Conservation (phyloP, 92 coral and sea anemone genomes). For the Umimayanthus kanabou region DNA sequence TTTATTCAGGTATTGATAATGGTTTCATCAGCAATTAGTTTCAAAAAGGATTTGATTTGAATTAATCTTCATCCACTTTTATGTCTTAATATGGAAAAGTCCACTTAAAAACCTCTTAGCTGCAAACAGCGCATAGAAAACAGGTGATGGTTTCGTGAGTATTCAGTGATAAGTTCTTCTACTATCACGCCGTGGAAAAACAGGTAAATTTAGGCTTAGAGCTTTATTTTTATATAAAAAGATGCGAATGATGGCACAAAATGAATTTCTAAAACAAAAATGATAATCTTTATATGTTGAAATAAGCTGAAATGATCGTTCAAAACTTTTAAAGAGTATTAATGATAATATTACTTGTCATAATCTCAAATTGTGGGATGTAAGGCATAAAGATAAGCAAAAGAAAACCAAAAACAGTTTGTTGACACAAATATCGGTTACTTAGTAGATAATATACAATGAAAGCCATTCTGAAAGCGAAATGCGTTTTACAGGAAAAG, state of each 20-base stretch:
- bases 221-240: too few species aligned
- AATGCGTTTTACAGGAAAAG: not conserved
- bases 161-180: not conserved
- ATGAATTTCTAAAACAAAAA: not conserved
- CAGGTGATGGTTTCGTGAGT: not conserved
- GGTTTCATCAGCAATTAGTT: not conserved
- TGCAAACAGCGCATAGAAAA: not conserved
- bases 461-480: not conserved
- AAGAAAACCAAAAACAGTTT: too few species aligned
- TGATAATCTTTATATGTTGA: not conserved
- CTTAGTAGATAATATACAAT: too few species aligned
- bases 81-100: not conserved
- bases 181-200: not conserved
- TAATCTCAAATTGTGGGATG: not conserved
- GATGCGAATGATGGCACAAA: not conserved
- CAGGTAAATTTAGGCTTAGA: not conserved
- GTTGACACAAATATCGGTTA: not conserved
- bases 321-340: not conserved
- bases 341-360: not conserved
- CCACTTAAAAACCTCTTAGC: not conserved
- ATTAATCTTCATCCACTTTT: too few species aligned
- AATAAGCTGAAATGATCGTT: not conserved
- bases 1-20: too few species aligned
- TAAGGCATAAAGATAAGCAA: not conserved
- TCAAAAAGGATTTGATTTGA: not conserved